These are phyloP conservation scores for Lagopus muta DNA, from an alignment of 2,113 vertebrate genomes.

Conservation along the genomic window DNA sequence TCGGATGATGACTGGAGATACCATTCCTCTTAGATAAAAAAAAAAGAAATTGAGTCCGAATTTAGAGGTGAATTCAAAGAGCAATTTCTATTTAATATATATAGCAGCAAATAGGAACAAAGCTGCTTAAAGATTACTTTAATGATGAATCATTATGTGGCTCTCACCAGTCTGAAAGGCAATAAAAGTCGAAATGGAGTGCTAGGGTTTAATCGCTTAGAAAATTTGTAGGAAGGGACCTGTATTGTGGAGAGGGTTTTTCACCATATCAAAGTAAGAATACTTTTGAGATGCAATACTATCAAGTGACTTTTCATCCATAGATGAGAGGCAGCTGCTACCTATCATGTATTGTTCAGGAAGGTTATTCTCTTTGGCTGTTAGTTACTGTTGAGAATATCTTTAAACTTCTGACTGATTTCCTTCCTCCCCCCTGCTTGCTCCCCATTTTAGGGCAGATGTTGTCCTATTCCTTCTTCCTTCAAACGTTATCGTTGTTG, in stretches of 20 bases:
- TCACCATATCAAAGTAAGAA: neutral
- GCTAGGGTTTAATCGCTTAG: conserved; percentile 20
- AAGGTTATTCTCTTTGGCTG: neutral
- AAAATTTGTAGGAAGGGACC: neutral
- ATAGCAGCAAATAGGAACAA: conserved; percentile 64
- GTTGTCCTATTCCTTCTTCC: neutral
- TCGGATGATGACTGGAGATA: conserved; percentile 37
- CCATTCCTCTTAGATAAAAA: conserved; percentile 1
- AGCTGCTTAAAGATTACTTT: conserved; percentile 56
- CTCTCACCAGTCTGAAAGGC: conserved; percentile 45
- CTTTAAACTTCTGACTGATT: neutral
- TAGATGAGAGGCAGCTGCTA: neutral
- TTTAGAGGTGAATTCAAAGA: conserved; percentile 62
- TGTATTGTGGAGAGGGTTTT: neutral
- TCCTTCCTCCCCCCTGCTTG: neutral
- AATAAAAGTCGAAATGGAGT: conserved; percentile 56
- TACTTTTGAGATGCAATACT: neutral
- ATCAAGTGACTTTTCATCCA: neutral
- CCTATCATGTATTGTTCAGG: neutral
- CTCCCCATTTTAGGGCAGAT: neutral
- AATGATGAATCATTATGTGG: conserved; percentile 64
- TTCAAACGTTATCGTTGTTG: neutral
- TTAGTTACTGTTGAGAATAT: neutral
- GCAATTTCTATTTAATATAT: conserved; percentile 45
- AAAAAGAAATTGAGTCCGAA: conserved; percentile 41